These are phyloP conservation scores for Pristionchus arcanus DNA, from an alignment of 2,888 invertebrate species.

Conservation along the genomic window DNA sequence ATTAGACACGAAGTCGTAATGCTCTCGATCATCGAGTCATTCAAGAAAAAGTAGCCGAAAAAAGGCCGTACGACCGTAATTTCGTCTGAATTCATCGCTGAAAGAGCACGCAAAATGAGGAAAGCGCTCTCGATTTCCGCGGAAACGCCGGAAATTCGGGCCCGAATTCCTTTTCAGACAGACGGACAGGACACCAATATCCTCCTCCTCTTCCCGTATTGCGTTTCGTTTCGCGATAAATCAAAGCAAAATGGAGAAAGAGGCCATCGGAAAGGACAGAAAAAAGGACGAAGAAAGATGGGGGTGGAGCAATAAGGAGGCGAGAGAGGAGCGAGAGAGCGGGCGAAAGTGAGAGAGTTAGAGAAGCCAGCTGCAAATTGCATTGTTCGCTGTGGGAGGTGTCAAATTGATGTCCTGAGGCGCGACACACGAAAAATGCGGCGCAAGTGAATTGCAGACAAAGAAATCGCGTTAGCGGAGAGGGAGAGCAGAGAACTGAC, in stretches of 20 bases:
- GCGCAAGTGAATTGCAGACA: neutral
- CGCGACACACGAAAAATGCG: neutral
- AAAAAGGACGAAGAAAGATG: neutral
- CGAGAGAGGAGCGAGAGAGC: neutral
- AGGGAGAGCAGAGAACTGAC: neutral
- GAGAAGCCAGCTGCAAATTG: constrained; percentile 40
- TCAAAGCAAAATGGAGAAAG: neutral
- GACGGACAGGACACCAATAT: constrained; percentile 14
- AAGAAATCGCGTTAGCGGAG: constrained; percentile 10
- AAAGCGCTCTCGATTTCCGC: neutral
- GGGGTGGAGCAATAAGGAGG: neutral
- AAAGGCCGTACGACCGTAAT: neutral
- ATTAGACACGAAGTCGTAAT: neutral
- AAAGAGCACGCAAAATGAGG: neutral
- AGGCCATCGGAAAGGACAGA: neutral
- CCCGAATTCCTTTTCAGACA: neutral
- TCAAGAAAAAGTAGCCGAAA: neutral
- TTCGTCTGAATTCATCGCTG: neutral
- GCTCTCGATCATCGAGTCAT: neutral
- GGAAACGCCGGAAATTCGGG: neutral
- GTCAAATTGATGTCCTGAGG: constrained; percentile 34
- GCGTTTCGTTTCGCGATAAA: constrained; percentile 24
- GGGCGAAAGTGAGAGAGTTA: neutral
- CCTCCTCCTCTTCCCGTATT: neutral
- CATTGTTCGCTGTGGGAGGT: constrained; percentile 43